These are phyloP conservation scores for Macquaria ambigua DNA, from an alignment of 2,113 vertebrate species.

Conservation along the genomic window DNA sequence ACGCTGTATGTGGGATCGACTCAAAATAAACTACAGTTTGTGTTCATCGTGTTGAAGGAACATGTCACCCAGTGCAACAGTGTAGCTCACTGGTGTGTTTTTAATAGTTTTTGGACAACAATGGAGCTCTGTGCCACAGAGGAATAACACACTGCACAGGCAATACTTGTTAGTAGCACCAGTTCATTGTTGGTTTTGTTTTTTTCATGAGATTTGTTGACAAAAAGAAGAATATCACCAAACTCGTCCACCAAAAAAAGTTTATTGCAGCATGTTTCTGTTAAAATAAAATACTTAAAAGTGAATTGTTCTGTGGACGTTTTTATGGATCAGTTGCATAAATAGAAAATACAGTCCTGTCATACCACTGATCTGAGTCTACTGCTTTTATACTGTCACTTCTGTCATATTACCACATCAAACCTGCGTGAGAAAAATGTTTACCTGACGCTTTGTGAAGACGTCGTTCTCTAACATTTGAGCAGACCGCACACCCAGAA, in stretches of 20 bases:
- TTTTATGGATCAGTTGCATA: background rate
- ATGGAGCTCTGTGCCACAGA: background rate
- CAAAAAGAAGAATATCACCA: too few relatives aligned
- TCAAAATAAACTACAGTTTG: too few relatives aligned
- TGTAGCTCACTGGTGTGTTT: background rate
- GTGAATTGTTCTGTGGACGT: background rate
- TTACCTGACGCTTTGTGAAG: background rate
- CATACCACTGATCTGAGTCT: background rate
- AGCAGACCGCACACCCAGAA: constrained; percentile 1
- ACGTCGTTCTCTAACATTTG: too few relatives aligned
- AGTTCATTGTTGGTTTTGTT: too few relatives aligned
- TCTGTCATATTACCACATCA: constrained; percentile 27
- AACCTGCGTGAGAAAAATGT: background rate
- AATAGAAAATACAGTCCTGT: background rate
- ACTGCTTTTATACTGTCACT: background rate
- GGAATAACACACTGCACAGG: too few relatives aligned
- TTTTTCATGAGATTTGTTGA: too few relatives aligned
- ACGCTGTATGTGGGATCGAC: too few relatives aligned
- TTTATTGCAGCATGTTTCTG: too few relatives aligned
- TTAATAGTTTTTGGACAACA: too few relatives aligned
- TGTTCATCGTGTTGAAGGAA: background rate
- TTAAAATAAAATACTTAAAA: background rate
- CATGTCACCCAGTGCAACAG: background rate
- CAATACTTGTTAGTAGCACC: too few relatives aligned
- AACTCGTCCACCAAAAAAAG: too few relatives aligned